These are phyloP conservation scores for Atlantisia rogersi DNA, from an alignment of 2,113 vertebrate species.

Conservation along the genomic window DNA sequence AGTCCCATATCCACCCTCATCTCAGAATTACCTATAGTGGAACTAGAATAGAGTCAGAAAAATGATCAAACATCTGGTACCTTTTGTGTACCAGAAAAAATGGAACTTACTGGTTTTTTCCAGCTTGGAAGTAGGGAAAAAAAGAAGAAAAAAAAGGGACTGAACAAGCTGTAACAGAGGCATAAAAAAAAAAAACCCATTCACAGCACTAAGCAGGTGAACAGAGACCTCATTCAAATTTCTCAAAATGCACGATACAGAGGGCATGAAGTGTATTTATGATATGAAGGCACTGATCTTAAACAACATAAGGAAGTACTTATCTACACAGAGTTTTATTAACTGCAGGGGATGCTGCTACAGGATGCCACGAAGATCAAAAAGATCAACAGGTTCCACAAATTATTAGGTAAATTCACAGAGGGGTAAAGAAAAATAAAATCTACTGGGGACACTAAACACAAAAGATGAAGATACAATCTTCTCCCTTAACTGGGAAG, in stretches of 20 bases:
- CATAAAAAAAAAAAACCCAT: neutral
- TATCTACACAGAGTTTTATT: slow-evolving; percentile 19
- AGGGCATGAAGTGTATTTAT: neutral
- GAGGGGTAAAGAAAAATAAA: neutral
- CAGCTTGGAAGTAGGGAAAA: neutral
- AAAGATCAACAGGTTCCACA: slow-evolving; percentile 30
- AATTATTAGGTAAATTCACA: slow-evolving; percentile 11
- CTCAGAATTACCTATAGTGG: neutral
- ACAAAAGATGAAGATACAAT: neutral
- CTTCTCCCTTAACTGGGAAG: neutral
- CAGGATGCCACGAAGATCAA: neutral
- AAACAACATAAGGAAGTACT: slow-evolving; percentile 33
- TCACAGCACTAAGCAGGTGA: neutral
- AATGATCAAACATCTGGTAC: neutral
- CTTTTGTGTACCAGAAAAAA: neutral
- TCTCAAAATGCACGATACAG: neutral
- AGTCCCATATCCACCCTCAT: neutral
- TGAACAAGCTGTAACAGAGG: neutral
- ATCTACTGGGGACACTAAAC: neutral
- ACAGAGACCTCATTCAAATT: neutral
- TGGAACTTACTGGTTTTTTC: neutral
- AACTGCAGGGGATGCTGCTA: neutral
- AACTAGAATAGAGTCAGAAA: neutral
- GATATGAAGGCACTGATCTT: neutral
- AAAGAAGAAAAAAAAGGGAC: neutral